A percentile compares a stretch with the other conserved stretches of the same genome.
Conservation (phyloP, 2,888 invertebrate genomes). For the Chymomyza fuscimana region DNA sequence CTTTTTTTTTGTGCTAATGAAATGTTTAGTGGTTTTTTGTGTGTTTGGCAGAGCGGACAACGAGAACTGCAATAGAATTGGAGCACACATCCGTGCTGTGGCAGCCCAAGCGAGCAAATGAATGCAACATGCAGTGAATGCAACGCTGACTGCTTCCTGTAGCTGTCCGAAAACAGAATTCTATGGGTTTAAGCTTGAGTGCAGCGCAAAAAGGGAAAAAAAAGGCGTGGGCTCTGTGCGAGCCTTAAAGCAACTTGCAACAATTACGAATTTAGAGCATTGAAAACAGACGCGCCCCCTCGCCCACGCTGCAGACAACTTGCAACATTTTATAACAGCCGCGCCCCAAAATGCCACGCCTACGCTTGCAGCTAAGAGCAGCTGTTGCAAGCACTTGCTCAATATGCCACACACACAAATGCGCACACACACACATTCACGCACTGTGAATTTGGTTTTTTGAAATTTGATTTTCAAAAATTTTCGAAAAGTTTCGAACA, state of each 20-base stretch:
- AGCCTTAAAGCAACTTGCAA: not conserved
- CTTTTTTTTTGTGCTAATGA: slow-evolving; percentile 23
- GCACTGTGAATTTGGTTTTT: slow-evolving; percentile 41
- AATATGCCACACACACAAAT: slow-evolving; percentile 11
- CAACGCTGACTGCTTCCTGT: slow-evolving; percentile 6
- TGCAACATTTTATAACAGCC: not conserved
- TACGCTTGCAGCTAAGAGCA: not conserved
- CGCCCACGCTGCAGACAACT: not conserved
- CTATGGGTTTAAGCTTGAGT: not conserved
- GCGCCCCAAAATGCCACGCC: not conserved
- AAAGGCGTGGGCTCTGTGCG: not conserved
- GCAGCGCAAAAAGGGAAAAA: not conserved
- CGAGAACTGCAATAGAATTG: slow-evolving; percentile 51
- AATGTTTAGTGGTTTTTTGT: not conserved
- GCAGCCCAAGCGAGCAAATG: slow-evolving; percentile 1
- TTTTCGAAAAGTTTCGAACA: not conserved
- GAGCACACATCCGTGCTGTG: slow-evolving; percentile 19
- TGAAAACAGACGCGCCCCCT: too few species aligned
- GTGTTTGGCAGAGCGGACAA: slow-evolving; percentile 23
- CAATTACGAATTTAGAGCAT: not conserved
- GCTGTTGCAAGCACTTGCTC: not conserved
- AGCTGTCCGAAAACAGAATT: not conserved
- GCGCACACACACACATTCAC: slow-evolving; percentile 31
- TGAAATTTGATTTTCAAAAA: not conserved
- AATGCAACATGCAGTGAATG: slow-evolving; percentile 3